Conservation (phyloP, 2,797 vertebrate genomes). For the Sebastes hopkinsi region DNA sequence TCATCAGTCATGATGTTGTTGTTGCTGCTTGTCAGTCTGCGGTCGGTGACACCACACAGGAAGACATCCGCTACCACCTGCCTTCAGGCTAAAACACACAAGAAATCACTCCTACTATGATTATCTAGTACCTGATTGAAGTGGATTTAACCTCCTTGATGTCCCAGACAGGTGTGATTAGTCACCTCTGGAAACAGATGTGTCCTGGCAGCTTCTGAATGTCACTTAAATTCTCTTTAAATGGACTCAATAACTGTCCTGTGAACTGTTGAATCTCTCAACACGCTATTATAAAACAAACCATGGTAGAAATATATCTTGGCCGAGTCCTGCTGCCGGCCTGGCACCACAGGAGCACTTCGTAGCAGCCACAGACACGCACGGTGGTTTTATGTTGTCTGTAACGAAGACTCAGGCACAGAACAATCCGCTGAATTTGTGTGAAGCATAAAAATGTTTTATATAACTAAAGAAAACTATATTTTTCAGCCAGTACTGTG, state of each 20-base stretch:
- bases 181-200: not conserved
- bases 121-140: no score
- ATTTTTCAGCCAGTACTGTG: not conserved
- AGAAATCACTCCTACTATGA: no score
- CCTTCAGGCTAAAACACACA: no score
- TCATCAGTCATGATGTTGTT: constrained; percentile 15
- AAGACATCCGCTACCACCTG: not conserved
- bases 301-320: no score
- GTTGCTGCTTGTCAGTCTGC: not conserved
- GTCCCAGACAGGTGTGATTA: not conserved
- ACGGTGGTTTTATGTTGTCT: constrained; percentile 6
- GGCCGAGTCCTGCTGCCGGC: no score
- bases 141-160: not conserved
- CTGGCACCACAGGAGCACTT: not conserved
- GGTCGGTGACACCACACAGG: not conserved
- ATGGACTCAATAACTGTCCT: not conserved
- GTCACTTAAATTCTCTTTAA: not conserved
- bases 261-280: no score
- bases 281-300: no score
- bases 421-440: not conserved
- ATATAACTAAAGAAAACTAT: constrained; percentile 27
- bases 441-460: constrained; percentile 8
- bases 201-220: not conserved
- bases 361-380: constrained; percentile 16
- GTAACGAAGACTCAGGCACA: not conserved